Base-by-base conservation (phyloP, 2,797 vertebrate species). In the Helicolenus hilgendorfi region DNA sequence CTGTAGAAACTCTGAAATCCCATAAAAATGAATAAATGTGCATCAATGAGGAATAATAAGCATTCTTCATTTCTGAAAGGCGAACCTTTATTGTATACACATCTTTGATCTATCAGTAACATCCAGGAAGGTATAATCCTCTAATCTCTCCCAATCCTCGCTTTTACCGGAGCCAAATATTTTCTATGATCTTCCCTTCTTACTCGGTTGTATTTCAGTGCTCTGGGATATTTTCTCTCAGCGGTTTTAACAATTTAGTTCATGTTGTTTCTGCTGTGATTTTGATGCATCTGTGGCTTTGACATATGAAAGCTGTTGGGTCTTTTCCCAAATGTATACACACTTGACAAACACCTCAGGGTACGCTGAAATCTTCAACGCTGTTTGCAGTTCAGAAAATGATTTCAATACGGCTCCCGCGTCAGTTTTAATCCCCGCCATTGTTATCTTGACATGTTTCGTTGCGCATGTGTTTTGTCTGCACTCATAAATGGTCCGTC, bases 81-180 rank as follows among this genome's bases (percentile, higher is more conserved):
- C 83, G 87, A 83, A 77, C 82, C 77, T 86, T 89, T 89, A 14
- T 41, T 87, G 81, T 82, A 3, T 41, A 71, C 69, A 35, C 83
- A 83, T 85, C 90, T 91, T 90, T 85, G 89, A 91, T 93, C 84
- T 83, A 85, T 92, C 91, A 64, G 80, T 69, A 81, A 88, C 89
- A 95, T 91, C 84, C 87, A 79, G 84, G 77, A 91, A 89, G 77
- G 49, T 84, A 10, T 91, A 90, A 93, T 93, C 92, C 92, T 91
- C 89, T 89, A 91, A 94, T 93, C 93, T 84, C 79, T 67, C 41
- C 29, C 22, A 11, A 60, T 81, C 81, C 78, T 89, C 60, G 13
- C 84, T 71, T 68, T 67, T 79, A 64, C 72, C 29, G 41, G 79
- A 70, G 91, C 92, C 88, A 90, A 81, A 88, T 68, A 62, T 67